Percentiles rank a stretch among this genome's conserved stretches.
phyloP scores from a whole-genome alignment of 2,888 invertebrate genomes.

The Drosophila parthenogenetica region DNA sequence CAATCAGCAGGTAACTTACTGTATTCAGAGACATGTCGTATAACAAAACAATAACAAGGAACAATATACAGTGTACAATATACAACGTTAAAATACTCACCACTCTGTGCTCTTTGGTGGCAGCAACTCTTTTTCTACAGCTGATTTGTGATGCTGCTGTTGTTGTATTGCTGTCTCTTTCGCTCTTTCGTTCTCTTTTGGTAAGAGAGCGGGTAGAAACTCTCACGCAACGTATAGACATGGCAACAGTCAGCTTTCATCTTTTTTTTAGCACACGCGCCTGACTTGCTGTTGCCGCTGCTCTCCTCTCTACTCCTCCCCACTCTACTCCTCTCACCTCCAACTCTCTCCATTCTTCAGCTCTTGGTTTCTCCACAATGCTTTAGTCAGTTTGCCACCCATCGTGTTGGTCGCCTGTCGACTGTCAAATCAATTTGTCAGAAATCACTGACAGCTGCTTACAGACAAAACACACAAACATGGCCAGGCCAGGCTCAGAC shows the following conservation, averaged over 20 bases:
- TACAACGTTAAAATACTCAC: slow-evolving; percentile 57
- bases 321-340: neutral
- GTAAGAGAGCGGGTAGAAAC: slow-evolving; percentile 44
- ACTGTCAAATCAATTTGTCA: slow-evolving; percentile 83
- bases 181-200: slow-evolving; percentile 34
- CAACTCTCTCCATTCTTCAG: neutral
- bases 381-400: slow-evolving; percentile 21
- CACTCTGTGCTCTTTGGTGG: slow-evolving; percentile 66
- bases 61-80: neutral
- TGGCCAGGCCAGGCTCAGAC: slow-evolving; percentile 51
- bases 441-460: slow-evolving; percentile 83
- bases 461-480: slow-evolving; percentile 76
- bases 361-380: neutral
- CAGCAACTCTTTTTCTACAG: slow-evolving; percentile 60
- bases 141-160: slow-evolving; percentile 20
- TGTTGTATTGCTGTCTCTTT: slow-evolving; percentile 22
- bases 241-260: slow-evolving; percentile 45
- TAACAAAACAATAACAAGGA: slow-evolving; percentile 47
- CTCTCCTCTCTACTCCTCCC: neutral
- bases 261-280: slow-evolving; percentile 75
- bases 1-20: slow-evolving; percentile 63
- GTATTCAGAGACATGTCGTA: slow-evolving; percentile 28
- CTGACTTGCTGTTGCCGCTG: slow-evolving; percentile 45
- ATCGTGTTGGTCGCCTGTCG: slow-evolving; percentile 68
- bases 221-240: slow-evolving; percentile 63